phyloP scores from a whole-genome alignment of 2,113 vertebrate genomes.

The Anoura caudifer region DNA sequence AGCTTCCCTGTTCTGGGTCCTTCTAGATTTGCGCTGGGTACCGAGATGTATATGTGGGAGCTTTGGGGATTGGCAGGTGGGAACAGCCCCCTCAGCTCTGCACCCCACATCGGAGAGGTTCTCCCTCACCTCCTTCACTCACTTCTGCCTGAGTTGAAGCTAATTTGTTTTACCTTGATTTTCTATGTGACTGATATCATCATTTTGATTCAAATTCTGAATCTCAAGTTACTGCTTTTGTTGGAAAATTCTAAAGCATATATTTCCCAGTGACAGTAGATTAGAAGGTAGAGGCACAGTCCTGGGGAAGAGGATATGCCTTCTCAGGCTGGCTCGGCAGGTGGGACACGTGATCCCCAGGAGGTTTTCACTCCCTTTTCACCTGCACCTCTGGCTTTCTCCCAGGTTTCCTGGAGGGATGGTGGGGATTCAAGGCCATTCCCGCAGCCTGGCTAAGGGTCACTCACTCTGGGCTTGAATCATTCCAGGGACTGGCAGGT shows the following conservation, averaged over 20 bases:
- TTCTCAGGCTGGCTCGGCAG: neutral
- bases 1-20: neutral
- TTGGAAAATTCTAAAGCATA: neutral
- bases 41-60: neutral
- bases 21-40: neutral
- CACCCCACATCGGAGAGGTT: neutral
- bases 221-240: neutral
- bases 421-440: accelerated
- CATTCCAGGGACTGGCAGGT: neutral
- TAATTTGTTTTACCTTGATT: neutral
- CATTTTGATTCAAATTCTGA: neutral
- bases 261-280: neutral
- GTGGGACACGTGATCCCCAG: too few relatives aligned
- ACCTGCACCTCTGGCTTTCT: neutral
- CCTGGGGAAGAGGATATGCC: accelerated
- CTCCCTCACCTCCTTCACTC: neutral
- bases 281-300: neutral
- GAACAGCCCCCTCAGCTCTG: neutral
- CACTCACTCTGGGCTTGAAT: too few relatives aligned
- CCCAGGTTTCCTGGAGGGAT: neutral
- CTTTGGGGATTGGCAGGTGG: neutral
- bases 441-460: neutral
- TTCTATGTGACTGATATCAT: neutral
- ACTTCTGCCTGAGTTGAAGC: accelerated
- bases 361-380: neutral